These are phyloP conservation scores for Sitta carolinensis DNA, from an alignment of 2,797 vertebrate genomes.

Conservation along the genomic window DNA sequence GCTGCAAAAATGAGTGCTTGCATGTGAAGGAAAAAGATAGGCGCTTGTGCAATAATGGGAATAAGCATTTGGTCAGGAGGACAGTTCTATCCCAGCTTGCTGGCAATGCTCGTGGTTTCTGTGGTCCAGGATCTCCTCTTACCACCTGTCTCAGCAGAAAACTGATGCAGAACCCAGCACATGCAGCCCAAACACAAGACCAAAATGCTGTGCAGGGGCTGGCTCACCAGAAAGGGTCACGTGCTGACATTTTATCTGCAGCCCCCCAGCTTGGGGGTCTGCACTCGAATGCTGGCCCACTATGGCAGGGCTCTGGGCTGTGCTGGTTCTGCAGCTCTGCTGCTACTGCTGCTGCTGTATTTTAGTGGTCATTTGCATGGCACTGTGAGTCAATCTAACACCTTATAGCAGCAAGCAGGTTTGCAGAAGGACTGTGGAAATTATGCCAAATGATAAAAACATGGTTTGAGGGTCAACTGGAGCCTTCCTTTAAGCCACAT, in stretches of 20 bases:
- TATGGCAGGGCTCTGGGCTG: background rate
- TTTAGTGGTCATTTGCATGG: background rate
- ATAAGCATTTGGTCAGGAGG: background rate
- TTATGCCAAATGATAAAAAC: background rate
- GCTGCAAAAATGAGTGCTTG: background rate
- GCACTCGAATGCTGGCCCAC: background rate
- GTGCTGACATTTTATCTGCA: background rate
- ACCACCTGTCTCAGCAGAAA: background rate
- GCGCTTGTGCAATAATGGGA: background rate
- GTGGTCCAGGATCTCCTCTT: background rate
- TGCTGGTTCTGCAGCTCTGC: background rate
- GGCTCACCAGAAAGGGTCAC: fast-evolving
- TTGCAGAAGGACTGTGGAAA: background rate
- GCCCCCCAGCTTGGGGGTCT: background rate
- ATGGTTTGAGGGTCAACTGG: background rate
- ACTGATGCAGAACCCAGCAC: fast-evolving
- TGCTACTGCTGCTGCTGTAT: background rate
- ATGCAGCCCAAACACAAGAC: background rate
- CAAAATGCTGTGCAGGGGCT: background rate
- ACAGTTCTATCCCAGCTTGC: background rate
- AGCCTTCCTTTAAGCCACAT: background rate
- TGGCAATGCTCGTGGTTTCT: background rate
- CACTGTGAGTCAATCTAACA: background rate
- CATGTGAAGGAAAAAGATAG: background rate
- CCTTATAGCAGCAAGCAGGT: background rate